A percentile compares a stretch with the other conserved stretches of the same genome.
phyloP scores from a whole-genome alignment of 1,140 invertebrate species.

The Drosophila eugracilis region DNA sequence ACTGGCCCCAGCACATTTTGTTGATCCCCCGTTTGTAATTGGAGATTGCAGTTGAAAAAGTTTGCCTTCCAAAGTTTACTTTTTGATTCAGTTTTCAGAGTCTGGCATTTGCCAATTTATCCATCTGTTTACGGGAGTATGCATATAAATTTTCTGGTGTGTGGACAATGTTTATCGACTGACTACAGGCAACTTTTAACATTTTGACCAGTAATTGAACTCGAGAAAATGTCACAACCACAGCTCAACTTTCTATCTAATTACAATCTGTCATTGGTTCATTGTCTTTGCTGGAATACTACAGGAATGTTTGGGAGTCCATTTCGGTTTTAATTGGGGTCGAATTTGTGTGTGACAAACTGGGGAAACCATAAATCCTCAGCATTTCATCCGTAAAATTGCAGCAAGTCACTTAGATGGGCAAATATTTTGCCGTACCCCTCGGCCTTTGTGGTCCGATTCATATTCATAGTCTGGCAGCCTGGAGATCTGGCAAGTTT shows the following conservation, averaged over 20 bases:
- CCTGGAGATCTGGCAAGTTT: conserved; percentile 31
- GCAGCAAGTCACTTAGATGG: conserved; percentile 13
- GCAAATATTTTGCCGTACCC: conserved; percentile 13
- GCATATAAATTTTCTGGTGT: conserved; percentile 8
- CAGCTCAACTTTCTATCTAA: conserved; percentile 47
- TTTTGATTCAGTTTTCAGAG: conserved; percentile 57
- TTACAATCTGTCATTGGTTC: conserved; percentile 48
- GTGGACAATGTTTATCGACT: conserved; percentile 12
- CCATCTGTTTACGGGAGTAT: conserved; percentile 10
- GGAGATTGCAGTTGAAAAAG: conserved; percentile 71
- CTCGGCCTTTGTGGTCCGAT: not conserved
- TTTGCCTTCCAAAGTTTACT: conserved; percentile 65
- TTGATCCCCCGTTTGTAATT: conserved; percentile 58
- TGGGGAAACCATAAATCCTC: conserved; percentile 24
- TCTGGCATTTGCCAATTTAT: conserved; percentile 49
- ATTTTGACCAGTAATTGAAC: conserved; percentile 67
- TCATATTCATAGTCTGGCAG: conserved; percentile 34
- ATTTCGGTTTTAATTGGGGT: conserved; percentile 30
- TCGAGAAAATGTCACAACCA: conserved; percentile 54
- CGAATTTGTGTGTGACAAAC: conserved; percentile 17
- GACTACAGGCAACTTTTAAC: conserved; percentile 40
- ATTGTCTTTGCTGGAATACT: conserved; percentile 5
- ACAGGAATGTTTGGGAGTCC: conserved; percentile 1
- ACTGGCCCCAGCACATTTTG: conserved; percentile 24
- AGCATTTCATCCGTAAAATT: conserved; percentile 26